Percentiles rank a stretch among this genome's conserved stretches.
These are phyloP conservation scores for Epistrophe eligans DNA, from an alignment of 2,888 invertebrate species.

Conservation along the genomic window DNA sequence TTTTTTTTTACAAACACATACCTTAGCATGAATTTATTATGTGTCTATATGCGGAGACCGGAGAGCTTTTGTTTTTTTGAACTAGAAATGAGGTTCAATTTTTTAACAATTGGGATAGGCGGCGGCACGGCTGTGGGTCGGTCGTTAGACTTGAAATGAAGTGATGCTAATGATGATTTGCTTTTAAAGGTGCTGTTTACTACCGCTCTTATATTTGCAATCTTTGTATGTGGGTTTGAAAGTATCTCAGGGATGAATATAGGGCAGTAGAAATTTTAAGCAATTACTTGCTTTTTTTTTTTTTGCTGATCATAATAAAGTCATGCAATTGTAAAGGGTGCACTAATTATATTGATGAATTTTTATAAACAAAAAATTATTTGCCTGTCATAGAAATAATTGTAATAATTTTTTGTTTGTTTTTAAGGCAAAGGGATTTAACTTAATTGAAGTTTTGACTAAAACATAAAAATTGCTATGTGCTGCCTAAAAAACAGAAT, in stretches of 20 bases:
- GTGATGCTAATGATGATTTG: conserved; percentile 58
- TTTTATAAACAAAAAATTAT: not conserved
- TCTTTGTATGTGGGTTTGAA: not conserved
- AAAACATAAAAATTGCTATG: no score
- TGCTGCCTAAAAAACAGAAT: no score
- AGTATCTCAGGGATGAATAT: conserved; percentile 3
- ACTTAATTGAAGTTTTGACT: no score
- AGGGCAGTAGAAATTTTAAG: conserved; percentile 10
- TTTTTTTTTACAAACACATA: conserved; percentile 27
- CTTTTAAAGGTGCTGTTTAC: conserved; percentile 28
- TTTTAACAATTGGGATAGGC: conserved; percentile 63
- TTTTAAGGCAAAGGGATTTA: no score
- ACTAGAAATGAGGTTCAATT: conserved; percentile 30
- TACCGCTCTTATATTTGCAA: not conserved
- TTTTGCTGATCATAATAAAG: not conserved
- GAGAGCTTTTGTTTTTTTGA: conserved; percentile 18
- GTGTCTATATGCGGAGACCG: not conserved
- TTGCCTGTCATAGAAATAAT: no score
- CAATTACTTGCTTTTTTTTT: conserved; percentile 33
- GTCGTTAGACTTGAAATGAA: not conserved
- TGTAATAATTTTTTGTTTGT: no score
- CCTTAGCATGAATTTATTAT: conserved; percentile 11
- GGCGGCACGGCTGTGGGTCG: conserved; percentile 2
- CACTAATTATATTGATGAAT: no score
- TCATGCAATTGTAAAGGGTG: conserved; percentile 3